A percentile compares a stretch with the other conserved stretches of the same genome.
phyloP scores from a whole-genome alignment of 2,888 invertebrate species.

The Dione vanillae region DNA sequence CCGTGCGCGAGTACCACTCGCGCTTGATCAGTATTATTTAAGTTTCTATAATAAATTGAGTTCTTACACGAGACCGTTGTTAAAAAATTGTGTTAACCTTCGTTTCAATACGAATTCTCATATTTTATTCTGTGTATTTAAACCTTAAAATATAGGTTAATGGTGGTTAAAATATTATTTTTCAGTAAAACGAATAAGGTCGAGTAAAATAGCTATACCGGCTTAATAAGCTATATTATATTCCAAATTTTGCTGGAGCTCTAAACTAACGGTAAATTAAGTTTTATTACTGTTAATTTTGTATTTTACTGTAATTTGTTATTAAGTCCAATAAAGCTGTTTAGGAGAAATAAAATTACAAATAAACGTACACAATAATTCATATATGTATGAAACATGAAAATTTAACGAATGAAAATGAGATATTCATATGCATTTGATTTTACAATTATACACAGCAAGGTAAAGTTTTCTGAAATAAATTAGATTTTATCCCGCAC shows the following conservation, averaged over 20 bases:
- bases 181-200: conserved; percentile 32
- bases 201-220: conserved; percentile 32
- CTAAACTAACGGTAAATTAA: conserved; percentile 26
- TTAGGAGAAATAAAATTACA: too few species aligned
- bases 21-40: too few species aligned
- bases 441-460: too few species aligned
- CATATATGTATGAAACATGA: too few species aligned
- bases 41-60: too few species aligned
- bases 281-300: conserved; percentile 4
- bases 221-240: conserved; percentile 28
- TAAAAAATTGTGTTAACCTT: conserved; percentile 8
- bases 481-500: too few species aligned
- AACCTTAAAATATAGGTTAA: conserved; percentile 38
- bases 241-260: conserved; percentile 33
- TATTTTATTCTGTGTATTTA: conserved; percentile 9
- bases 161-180: conserved; percentile 32
- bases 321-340: too few species aligned
- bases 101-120: background rate
- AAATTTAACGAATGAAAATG: too few species aligned
- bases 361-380: too few species aligned
- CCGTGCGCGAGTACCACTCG: too few species aligned
- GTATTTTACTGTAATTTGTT: background rate
- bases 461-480: too few species aligned
- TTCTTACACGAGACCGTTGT: background rate
- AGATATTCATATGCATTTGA: too few species aligned